These are phyloP conservation scores for Pithys albifrons DNA, from an alignment of 2,113 vertebrate species.

Conservation along the genomic window DNA sequence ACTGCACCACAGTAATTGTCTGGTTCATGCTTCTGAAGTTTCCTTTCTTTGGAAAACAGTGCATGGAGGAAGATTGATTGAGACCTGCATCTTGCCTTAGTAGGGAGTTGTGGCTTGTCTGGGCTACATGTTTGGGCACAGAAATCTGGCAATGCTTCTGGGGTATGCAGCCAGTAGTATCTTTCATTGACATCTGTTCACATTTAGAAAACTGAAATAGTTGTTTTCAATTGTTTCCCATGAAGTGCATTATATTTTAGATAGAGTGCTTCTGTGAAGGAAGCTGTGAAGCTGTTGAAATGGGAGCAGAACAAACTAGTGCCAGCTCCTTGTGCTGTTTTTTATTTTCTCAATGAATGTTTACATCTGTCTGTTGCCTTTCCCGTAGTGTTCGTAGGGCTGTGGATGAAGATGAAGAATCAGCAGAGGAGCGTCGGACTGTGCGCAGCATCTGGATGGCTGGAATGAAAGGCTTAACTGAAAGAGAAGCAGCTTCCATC, in stretches of 20 bases:
- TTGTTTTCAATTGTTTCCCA: not conserved
- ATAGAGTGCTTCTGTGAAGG: not conserved
- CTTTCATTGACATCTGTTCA: not conserved
- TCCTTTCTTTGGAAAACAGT: not conserved
- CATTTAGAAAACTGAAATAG: not conserved
- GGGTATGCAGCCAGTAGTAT: not conserved
- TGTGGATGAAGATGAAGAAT: slow-evolving; percentile 90
- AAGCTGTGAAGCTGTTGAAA: not conserved
- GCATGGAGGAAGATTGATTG: not conserved
- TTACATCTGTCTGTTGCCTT: not conserved
- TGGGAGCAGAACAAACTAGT: not conserved
- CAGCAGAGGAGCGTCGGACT: slow-evolving; percentile 85
- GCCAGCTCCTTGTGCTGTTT: not conserved
- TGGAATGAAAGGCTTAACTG: slow-evolving; percentile 85
- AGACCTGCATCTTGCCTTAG: not conserved
- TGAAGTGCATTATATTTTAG: not conserved
- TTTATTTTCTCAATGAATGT: not conserved
- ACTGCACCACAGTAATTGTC: not conserved
- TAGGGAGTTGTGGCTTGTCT: not conserved
- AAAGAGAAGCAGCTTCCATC: slow-evolving; percentile 85
- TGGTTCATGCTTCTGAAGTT: not conserved
- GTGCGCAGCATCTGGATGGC: slow-evolving; percentile 85
- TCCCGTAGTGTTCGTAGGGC: slow-evolving; percentile 78
- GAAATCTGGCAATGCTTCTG: not conserved
- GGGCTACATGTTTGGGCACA: not conserved